Base-by-base conservation (phyloP, 2,888 invertebrate species). In the Orchesellides sinensis region DNA sequence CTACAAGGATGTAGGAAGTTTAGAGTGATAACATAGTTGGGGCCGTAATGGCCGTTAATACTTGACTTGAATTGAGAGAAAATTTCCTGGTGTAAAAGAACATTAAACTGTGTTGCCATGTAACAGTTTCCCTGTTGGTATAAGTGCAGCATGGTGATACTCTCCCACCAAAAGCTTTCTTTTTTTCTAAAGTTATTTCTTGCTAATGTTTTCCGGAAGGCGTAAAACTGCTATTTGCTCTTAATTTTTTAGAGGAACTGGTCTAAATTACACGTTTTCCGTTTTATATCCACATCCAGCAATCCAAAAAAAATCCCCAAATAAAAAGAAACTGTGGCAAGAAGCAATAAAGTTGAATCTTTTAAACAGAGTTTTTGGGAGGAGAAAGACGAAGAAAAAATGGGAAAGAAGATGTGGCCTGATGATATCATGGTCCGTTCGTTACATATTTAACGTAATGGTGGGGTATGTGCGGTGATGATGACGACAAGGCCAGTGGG, bases 171-270 rank as follows among this genome's bases (percentile, higher is more conserved):
- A 27, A 21, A 12, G 12, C 21, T 21, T 27, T 3, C 25, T 12
- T 25, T 29, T 21, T 66, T 19, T 49, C 19, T 25, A 12, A 47
- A 1, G 14, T 25, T 54, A 5, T 23, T 10, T 32, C 12, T 32
- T 12, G 32, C 49, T 47, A 74, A 63, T 40, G 74, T 17, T 74
- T 54, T 65, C 52, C 52, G 65, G 63, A 73, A 74, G 40, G 65
- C 63, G 52, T 74, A 52, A 74, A 74, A 61, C 29, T 54, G 54
- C 23, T 40, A n/a, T 2, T 2, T 40, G n/a, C 40, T 40, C 32
- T 32, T 32, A 14, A 40, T n/a, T n/a, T n/a, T n/a, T n/a, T n/a
- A n/a, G n/a, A n/a, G n/a, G n/a, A n/a, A n/a, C n/a, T n/a, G n/a
- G n/a, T n/a, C n/a, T n/a, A n/a, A n/a, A n/a, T n/a, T n/a, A n/a